phyloP scores from a whole-genome alignment of 2,797 vertebrate genomes.

The Macropodus opercularis region DNA sequence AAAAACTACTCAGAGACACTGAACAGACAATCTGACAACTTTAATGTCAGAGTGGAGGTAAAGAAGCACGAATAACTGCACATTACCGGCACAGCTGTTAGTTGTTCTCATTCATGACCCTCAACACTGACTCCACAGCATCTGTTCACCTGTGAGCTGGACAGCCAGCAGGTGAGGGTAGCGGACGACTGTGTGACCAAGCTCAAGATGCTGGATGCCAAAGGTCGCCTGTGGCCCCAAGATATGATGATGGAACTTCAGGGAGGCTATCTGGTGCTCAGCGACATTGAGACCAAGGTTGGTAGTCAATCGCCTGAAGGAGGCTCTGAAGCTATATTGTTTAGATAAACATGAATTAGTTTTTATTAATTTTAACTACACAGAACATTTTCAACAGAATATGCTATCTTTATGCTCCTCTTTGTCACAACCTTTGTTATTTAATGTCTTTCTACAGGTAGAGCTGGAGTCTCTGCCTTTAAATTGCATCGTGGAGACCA shows the following conservation, averaged over 20 bases:
- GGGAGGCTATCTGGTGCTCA: constrained; percentile 80
- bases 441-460: constrained; percentile 71
- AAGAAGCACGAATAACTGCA: constrained; percentile 7
- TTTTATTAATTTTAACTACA: too few species aligned
- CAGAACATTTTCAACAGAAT: too few species aligned
- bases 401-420: too few species aligned
- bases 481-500: constrained; percentile 71
- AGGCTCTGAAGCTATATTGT: not conserved
- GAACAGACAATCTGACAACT: constrained; percentile 62
- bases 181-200: constrained; percentile 81
- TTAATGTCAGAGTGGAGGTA: constrained; percentile 90
- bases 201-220: constrained; percentile 83
- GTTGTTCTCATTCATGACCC: not conserved
- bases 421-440: not conserved
- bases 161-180: constrained; percentile 72
- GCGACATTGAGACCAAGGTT: constrained; percentile 92
- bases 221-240: constrained; percentile 91
- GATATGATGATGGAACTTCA: constrained; percentile 86
- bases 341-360: too few species aligned
- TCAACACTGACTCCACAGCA: constrained; percentile 77
- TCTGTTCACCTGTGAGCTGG: constrained; percentile 86
- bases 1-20: constrained; percentile 86
- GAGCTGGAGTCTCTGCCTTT: constrained; percentile 85
- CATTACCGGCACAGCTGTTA: not conserved
- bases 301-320: constrained; percentile 1